Evolutionary conservation across 92 coral and sea anemone genomes (phyloP).

Genomic region (Meandrina meandrites): DNA sequence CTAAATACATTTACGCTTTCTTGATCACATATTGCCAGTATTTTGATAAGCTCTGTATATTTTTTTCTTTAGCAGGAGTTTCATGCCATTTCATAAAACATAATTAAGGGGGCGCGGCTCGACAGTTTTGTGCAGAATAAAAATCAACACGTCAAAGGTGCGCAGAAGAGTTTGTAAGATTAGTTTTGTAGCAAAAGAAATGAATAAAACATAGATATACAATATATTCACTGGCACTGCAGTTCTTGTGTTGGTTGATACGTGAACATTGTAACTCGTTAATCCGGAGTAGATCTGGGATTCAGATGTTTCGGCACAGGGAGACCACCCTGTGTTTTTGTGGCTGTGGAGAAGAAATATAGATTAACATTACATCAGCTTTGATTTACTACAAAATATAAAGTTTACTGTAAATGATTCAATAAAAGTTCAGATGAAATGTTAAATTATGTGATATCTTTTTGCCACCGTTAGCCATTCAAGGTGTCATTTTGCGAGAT

Average conservation of each 20-base stretch:
- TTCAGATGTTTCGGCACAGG: too few relatives aligned
- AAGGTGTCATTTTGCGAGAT: too few relatives aligned
- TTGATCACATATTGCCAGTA: neutral
- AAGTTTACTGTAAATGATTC: too few relatives aligned
- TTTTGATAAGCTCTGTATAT: neutral
- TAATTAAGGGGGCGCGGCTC: neutral
- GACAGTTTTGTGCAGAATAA: neutral
- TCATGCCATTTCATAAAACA: neutral
- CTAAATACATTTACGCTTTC: neutral
- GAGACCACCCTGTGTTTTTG: too few relatives aligned
- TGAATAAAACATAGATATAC: neutral
- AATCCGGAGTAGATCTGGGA: too few relatives aligned
- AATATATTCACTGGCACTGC: neutral
- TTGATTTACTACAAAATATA: too few relatives aligned
- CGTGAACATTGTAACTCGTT: too few relatives aligned
- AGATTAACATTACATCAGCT: too few relatives aligned
- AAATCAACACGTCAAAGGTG: neutral
- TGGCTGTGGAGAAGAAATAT: too few relatives aligned
- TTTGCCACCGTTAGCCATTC: too few relatives aligned
- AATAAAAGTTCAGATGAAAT: too few relatives aligned
- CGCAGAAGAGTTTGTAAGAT: neutral
- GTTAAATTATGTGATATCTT: too few relatives aligned
- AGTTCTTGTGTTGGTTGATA: neutral
- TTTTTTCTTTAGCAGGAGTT: neutral
- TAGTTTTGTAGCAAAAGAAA: slow-evolving; percentile 20